Base-by-base conservation (phyloP, 2,888 invertebrate species). In the Diploptera punctata region DNA sequence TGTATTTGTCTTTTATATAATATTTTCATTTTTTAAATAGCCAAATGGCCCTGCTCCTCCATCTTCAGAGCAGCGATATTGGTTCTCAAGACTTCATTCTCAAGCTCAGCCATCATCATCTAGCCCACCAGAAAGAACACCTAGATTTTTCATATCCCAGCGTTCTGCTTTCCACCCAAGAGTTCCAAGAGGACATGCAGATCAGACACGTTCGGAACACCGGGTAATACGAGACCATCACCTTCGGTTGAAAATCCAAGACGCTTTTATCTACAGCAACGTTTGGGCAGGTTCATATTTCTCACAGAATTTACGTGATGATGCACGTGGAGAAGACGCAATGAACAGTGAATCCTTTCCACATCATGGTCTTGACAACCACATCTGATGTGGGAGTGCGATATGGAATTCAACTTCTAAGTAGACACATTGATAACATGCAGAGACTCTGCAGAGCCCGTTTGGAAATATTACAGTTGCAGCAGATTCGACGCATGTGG, bases 401-500 rank as follows among this genome's bases (percentile, higher is more conserved):
- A 21, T 78, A 79, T 70, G 80, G 80, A 3, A 78, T 82, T 69
- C 79, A 79, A 67, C 75, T 82, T 33, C 78, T 83, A 26, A 80
- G 80, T 68, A 76, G 80, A 33, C 81, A 82, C 62, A 81, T 82
- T 31, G 81, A 81, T 70, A 81, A 81, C 70, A 81, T 82, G 81
- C 80, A 81, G 67, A 77, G 81, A 60, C 78, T 81, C 16, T 82
- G 81, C 77, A 80, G 79, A 71, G 80, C 80, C 9, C 74, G 80
- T 10, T 70, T 80, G 57, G 81, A 83, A 74, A 81, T 83, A 26
- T 75, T 78, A n/a, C 81, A 81, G 72, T 81, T 91, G 77, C 87
- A 88, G 76, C 86, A 88, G 77, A 84, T 91, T 69, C 86, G 90
- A 9, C 84, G 83, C 38, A 87, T 91, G 86, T 89, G 91, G 85